Conservation (phyloP, 2,888 invertebrate genomes). For the Endotricha flammealis region DNA sequence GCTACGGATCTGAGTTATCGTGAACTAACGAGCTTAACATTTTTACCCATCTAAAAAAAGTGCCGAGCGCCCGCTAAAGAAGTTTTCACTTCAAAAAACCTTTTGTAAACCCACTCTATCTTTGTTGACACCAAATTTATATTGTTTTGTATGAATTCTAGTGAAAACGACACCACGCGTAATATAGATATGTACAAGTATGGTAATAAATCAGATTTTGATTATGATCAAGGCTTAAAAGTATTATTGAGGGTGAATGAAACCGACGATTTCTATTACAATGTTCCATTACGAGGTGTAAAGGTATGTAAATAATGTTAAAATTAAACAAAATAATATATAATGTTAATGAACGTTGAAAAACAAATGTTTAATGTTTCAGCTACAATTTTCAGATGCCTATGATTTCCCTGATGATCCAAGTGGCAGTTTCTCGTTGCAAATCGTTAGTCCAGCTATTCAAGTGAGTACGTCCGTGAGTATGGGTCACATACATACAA, state of each 20-base stretch:
- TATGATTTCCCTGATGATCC: constrained; percentile 78
- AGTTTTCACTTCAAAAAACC: too few species aligned
- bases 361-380: constrained; percentile 23
- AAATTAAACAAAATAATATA: too few species aligned
- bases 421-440: constrained; percentile 73
- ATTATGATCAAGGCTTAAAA: constrained; percentile 61
- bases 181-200: constrained; percentile 57
- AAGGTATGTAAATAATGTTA: constrained; percentile 49
- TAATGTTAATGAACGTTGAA: too few species aligned
- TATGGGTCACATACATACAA: too few species aligned
- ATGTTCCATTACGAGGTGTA: constrained; percentile 65
- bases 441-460: constrained; percentile 59
- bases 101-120: too few species aligned
- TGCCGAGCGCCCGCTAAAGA: too few species aligned
- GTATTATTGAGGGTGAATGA: constrained; percentile 52
- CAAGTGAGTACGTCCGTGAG: constrained; percentile 41
- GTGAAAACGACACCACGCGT: constrained; percentile 28
- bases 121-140: not conserved
- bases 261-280: constrained; percentile 71
- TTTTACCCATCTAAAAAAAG: too few species aligned
- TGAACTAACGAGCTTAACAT: too few species aligned
- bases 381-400: constrained; percentile 76
- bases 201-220: constrained; percentile 64
- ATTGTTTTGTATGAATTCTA: constrained; percentile 23
- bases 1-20: too few species aligned